A percentile compares a stretch with the other conserved stretches of the same genome.
Conservation (phyloP, 1,140 invertebrate genomes). For the Aphis craccivora region DNA sequence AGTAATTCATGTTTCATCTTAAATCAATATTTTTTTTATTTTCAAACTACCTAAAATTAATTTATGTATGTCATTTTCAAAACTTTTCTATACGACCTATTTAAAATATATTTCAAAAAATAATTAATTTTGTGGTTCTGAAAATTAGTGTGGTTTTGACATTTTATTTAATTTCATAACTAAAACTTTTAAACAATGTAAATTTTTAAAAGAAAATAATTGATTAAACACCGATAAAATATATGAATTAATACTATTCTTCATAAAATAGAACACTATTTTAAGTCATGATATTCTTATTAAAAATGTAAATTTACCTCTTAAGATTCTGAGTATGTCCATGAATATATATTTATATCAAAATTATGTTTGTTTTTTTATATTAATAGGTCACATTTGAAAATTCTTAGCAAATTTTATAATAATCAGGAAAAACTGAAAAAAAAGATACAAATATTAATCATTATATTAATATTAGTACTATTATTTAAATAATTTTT, state of each 20-base stretch:
- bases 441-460: too few relatives aligned
- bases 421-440: too few relatives aligned
- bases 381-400: too few relatives aligned
- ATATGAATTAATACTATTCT: neutral
- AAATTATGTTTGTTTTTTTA: too few relatives aligned
- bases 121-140: neutral
- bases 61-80: neutral
- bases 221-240: neutral
- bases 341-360: too few relatives aligned
- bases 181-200: neutral
- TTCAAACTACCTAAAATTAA: too few relatives aligned
- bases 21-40: too few relatives aligned
- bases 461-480: too few relatives aligned
- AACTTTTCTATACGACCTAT: neutral
- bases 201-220: slow-evolving; percentile 14
- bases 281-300: neutral
- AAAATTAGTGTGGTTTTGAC: neutral
- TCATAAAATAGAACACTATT: neutral
- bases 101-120: neutral
- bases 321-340: too few relatives aligned
- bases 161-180: neutral
- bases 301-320: neutral
- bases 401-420: too few relatives aligned
- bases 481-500: too few relatives aligned
- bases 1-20: too few relatives aligned